These are phyloP conservation scores for Apogon talboti DNA, from an alignment of 2,797 vertebrate genomes.

Conservation along the genomic window DNA sequence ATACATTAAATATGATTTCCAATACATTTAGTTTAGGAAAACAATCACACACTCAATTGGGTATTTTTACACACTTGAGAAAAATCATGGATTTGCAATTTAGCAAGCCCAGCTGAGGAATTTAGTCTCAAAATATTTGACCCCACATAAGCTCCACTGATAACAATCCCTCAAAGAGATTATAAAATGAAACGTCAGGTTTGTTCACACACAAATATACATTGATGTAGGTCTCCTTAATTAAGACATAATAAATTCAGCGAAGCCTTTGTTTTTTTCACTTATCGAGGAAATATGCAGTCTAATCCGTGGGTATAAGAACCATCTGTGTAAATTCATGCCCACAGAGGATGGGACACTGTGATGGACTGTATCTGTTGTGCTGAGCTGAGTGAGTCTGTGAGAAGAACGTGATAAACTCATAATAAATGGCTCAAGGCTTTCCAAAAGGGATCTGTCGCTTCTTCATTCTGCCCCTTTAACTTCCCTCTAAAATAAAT, in stretches of 20 bases:
- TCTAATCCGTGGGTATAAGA: constrained; percentile 83
- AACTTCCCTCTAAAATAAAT: constrained; percentile 66
- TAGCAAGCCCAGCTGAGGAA: constrained; percentile 35
- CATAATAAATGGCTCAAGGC: constrained; percentile 37
- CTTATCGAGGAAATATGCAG: constrained; percentile 81
- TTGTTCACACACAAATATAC: constrained; percentile 77
- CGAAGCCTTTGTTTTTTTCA: constrained; percentile 71
- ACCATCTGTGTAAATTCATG: constrained; percentile 84
- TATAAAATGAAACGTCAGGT: constrained; percentile 50
- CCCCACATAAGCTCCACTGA: constrained; percentile 47
- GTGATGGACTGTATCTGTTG: constrained; percentile 61
- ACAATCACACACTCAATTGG: too few species aligned
- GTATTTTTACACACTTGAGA: too few species aligned
- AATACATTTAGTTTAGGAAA: not conserved
- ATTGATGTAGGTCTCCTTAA: constrained; percentile 74
- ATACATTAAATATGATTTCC: not conserved
- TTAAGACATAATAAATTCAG: constrained; percentile 84
- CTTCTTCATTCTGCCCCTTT: constrained; percentile 51
- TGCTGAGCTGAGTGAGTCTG: constrained; percentile 24
- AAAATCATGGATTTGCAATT: not conserved
- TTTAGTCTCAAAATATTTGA: constrained; percentile 50
- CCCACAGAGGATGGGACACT: constrained; percentile 64
- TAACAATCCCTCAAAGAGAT: constrained; percentile 47
- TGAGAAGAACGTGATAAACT: constrained; percentile 47
- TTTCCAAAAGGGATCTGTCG: constrained; percentile 53